A percentile compares a stretch with the other conserved stretches of the same genome.
Evolutionary conservation across 2,113 vertebrate genomes (phyloP).

Genomic region (Burhinus bistriatus): DNA sequence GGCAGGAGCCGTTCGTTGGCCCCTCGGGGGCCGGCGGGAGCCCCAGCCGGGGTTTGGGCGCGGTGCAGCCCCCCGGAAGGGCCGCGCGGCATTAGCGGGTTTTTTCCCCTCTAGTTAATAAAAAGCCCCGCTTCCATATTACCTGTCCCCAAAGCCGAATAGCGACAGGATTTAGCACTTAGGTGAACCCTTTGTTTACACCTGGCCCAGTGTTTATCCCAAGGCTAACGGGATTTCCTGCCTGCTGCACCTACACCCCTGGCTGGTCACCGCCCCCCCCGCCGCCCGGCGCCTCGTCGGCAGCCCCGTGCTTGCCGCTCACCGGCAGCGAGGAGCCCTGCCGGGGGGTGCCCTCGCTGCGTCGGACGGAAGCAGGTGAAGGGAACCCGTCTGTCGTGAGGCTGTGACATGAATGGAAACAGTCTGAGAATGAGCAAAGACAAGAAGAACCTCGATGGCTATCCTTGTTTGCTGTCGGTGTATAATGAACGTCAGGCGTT

Average conservation of each 20-base stretch:
- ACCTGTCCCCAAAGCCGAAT: not conserved
- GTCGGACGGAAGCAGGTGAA: not conserved
- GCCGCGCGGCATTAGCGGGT: not conserved
- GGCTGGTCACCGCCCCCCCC: not conserved
- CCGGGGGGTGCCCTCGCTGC: not conserved
- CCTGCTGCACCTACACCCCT: not conserved
- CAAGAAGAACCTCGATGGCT: not conserved
- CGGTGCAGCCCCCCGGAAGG: not conserved
- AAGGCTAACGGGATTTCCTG: slow-evolving; percentile 40
- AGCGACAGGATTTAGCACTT: slow-evolving; percentile 5
- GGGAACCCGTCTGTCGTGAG: not conserved
- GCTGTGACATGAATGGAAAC: not conserved
- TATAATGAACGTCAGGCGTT: not conserved
- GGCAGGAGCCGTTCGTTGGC: not conserved
- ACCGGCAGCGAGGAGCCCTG: not conserved
- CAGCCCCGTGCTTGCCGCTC: not conserved
- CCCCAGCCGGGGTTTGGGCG: not conserved
- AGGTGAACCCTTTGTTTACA: slow-evolving; percentile 46
- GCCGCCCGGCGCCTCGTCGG: too few relatives aligned
- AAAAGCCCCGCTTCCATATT: not conserved
- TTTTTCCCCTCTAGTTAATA: not conserved
- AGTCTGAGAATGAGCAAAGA: not conserved
- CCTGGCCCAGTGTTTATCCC: slow-evolving; percentile 41
- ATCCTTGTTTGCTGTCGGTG: accelerated
- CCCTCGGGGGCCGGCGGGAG: not conserved